Conservation (phyloP, 2,888 invertebrate species). For the Melanchra persicariae region DNA sequence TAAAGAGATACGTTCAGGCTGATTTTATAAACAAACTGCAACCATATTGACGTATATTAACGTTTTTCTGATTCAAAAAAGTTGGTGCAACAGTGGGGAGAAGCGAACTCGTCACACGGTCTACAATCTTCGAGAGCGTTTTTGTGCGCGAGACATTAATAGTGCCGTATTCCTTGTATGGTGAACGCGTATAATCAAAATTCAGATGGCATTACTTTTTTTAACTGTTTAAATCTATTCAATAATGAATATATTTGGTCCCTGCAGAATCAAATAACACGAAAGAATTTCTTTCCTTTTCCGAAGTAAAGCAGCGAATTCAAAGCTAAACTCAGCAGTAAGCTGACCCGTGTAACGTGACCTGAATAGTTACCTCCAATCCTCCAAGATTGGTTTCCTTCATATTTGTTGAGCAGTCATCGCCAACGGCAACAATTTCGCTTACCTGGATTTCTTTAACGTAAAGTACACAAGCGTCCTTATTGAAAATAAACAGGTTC, state of each 20-base stretch:
- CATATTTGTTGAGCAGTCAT: constrained; percentile 29
- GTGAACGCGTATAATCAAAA: no score
- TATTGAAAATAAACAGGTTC: constrained; percentile 36
- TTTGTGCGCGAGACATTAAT: no score
- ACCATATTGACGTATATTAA: no score
- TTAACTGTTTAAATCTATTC: no score
- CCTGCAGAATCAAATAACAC: constrained; percentile 1
- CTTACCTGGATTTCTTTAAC: constrained; percentile 33
- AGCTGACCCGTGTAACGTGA: constrained; percentile 24
- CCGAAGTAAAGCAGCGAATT: not conserved
- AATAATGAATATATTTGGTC: not conserved
- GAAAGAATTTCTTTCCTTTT: not conserved
- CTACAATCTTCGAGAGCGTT: no score
- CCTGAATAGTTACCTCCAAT: constrained; percentile 37
- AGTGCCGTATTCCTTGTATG: no score
- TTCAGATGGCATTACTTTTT: no score
- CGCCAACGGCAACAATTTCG: constrained; percentile 20
- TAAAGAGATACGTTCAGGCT: no score
- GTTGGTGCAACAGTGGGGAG: no score
- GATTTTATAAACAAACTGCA: not conserved
- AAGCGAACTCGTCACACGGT: no score
- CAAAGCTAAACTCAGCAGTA: not conserved
- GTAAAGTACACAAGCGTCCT: constrained; percentile 24
- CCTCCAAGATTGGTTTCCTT: constrained; percentile 31
- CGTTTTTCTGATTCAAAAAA: no score